These are phyloP conservation scores for Plotosus lineatus DNA, from an alignment of 2,113 vertebrate species.

Conservation along the genomic window DNA sequence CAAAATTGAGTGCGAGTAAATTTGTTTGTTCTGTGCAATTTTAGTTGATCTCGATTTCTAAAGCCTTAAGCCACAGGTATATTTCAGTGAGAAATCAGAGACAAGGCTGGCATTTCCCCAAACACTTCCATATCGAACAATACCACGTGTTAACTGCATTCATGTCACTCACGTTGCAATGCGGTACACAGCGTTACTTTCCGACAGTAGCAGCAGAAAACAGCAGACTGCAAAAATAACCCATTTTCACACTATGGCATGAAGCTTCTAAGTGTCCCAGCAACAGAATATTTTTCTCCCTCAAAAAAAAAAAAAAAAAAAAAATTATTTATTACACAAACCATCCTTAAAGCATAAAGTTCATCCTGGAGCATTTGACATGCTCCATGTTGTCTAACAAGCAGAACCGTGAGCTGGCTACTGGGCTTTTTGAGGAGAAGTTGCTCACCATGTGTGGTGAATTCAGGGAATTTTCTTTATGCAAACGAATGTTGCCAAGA, in stretches of 20 bases:
- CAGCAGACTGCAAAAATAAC: background rate
- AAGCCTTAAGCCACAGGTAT: background rate
- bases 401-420: background rate
- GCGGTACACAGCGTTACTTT: background rate
- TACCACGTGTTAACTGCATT: background rate
- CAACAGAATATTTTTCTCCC: too few species aligned
- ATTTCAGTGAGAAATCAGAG: background rate
- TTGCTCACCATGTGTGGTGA: constrained; percentile 1
- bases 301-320: too few species aligned
- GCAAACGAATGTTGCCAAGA: background rate
- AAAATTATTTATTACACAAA: background rate
- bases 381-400: background rate
- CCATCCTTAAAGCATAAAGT: background rate
- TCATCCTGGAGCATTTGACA: too few species aligned
- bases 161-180: background rate
- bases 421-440: background rate
- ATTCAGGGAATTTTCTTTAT: background rate
- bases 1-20: too few species aligned
- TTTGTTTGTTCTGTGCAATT: background rate
- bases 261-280: background rate
- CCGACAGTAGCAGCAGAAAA: background rate
- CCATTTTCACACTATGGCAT: background rate
- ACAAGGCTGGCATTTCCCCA: background rate
- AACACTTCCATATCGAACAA: background rate
- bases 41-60: background rate